Percentiles rank a stretch among this genome's conserved stretches.
These are phyloP conservation scores for Tetragonula clypearis DNA, from an alignment of 1,140 invertebrate genomes.

Conservation along the genomic window DNA sequence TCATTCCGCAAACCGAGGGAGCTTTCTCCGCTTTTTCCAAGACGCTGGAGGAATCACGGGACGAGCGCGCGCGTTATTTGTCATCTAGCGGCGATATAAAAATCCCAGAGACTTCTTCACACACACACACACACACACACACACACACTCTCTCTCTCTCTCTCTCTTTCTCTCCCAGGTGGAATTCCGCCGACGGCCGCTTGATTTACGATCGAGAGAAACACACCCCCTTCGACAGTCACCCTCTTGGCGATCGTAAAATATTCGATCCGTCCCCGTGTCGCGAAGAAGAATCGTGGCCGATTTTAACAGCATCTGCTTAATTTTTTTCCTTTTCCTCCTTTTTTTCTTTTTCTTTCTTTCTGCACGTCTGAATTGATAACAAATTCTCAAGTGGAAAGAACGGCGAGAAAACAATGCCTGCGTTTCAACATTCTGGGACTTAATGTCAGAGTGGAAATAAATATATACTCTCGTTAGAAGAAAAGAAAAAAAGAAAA, in stretches of 20 bases:
- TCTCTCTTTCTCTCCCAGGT: slow-evolving; percentile 9
- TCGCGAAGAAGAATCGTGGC: slow-evolving; percentile 11
- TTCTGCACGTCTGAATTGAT: no score
- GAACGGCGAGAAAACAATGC: no score
- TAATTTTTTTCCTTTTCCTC: slow-evolving; percentile 6
- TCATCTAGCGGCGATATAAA: slow-evolving; percentile 57
- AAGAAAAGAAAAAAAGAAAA: no score
- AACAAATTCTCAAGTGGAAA: no score
- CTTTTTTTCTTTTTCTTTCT: no score
- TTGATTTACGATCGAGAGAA: slow-evolving; percentile 58
- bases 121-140: not conserved
- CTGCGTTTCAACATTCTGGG: no score
- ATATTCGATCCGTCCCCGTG: slow-evolving; percentile 32
- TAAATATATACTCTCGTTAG: no score
- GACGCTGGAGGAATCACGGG: slow-evolving; percentile 26
- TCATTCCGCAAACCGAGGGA: no score
- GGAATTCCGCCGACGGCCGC: slow-evolving; percentile 50
- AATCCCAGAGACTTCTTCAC: slow-evolving; percentile 48
- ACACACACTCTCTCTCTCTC: no score
- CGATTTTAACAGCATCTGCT: slow-evolving; percentile 15
- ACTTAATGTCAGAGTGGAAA: no score
- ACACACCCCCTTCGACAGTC: slow-evolving; percentile 25
- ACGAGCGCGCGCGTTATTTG: slow-evolving; percentile 57
- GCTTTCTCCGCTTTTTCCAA: slow-evolving; percentile 11
- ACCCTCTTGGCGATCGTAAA: slow-evolving; percentile 56